phyloP scores from a whole-genome alignment of 2,113 vertebrate species.

The Myiagra hebetior region DNA sequence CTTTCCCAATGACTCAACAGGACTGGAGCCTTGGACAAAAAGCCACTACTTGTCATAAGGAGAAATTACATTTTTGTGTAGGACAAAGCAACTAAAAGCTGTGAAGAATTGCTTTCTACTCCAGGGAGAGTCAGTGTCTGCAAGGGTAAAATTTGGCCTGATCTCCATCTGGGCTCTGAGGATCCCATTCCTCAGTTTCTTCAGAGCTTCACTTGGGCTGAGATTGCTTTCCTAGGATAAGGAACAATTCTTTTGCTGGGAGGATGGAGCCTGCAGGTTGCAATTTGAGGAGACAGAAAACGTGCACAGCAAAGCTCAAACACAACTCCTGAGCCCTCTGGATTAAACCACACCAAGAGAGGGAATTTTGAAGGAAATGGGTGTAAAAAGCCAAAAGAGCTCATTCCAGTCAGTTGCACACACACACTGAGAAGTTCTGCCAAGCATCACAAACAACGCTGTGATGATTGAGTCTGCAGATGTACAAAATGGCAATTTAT shows the following conservation, averaged over 20 bases:
- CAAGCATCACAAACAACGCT: conserved; percentile 56
- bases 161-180: neutral
- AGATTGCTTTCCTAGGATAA: neutral
- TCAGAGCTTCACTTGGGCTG: neutral
- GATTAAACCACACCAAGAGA: neutral
- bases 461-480: conserved; percentile 53
- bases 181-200: neutral
- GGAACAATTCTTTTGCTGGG: neutral
- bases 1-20: neutral
- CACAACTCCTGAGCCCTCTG: neutral
- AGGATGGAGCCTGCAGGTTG: neutral
- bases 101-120: neutral
- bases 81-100: neutral
- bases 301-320: conserved; percentile 57
- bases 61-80: neutral
- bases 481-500: conserved; percentile 26
- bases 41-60: neutral
- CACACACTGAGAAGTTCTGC: conserved; percentile 46
- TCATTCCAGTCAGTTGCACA: conserved; percentile 43
- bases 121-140: neutral
- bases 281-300: conserved; percentile 32
- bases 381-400: conserved; percentile 29
- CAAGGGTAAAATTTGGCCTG: neutral
- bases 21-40: neutral
- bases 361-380: neutral